Evolutionary conservation across 1,140 invertebrate species (phyloP).

Genomic region (Lamellibrachia luymesi): DNA sequence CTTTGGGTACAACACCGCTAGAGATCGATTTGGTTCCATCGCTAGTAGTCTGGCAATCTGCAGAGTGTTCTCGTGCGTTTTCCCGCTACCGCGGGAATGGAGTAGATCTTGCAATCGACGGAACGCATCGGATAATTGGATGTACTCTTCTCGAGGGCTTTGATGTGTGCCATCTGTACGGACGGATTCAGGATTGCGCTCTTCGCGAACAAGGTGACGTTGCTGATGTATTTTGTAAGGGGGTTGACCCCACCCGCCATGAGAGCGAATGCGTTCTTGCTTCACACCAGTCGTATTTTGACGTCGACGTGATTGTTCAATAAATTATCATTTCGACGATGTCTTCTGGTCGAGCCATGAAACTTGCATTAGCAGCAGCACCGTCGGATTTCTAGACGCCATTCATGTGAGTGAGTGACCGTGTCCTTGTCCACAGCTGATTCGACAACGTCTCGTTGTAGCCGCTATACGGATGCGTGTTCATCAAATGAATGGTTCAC

Average conservation of each 20-base stretch:
- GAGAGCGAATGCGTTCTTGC: neutral
- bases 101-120: neutral
- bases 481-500: neutral
- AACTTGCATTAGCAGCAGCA: neutral
- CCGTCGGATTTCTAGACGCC: too few species aligned
- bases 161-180: neutral
- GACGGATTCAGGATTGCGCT: neutral
- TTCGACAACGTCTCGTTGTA: neutral
- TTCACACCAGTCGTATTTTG: neutral
- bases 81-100: too few species aligned
- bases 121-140: neutral
- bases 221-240: neutral
- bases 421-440: neutral
- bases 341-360: neutral
- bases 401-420: neutral
- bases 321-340: neutral
- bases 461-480: neutral
- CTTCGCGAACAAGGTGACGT: neutral
- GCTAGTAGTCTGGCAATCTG: too few species aligned
- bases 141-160: neutral
- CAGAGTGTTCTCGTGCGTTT: too few species aligned
- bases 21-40: too few species aligned
- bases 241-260: neutral
- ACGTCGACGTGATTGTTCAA: neutral
- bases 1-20: too few species aligned